Percentiles rank a stretch among this genome's conserved stretches.
These are phyloP conservation scores for Copsychus sechellarum DNA, from an alignment of 2,113 vertebrate genomes.

Conservation along the genomic window DNA sequence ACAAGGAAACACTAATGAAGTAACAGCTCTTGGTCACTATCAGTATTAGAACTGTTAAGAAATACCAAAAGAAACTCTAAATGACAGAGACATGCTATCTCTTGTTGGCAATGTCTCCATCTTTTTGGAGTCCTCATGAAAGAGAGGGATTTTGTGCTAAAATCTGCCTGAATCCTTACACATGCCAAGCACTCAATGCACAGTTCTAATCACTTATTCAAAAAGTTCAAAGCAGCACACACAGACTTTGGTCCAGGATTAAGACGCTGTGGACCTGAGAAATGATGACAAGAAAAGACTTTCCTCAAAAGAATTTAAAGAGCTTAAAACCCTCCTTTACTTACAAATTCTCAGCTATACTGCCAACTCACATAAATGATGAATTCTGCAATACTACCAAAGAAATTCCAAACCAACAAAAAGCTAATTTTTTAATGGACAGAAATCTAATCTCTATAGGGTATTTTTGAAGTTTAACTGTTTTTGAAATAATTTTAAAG, in stretches of 20 bases:
- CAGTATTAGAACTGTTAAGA: neutral
- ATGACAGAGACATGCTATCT: neutral
- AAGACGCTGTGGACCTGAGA: neutral
- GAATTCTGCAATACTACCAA: neutral
- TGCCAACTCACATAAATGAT: neutral
- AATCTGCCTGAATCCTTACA: neutral
- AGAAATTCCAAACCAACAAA: neutral
- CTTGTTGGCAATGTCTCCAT: neutral
- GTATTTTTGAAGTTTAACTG: neutral
- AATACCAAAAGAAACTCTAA: neutral
- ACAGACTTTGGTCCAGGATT: neutral
- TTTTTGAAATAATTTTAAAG: neutral
- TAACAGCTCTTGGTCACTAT: neutral
- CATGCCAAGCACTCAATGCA: neutral
- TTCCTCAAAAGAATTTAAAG: neutral
- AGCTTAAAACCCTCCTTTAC: neutral
- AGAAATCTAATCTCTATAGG: neutral
- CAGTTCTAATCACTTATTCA: neutral
- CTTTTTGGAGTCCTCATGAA: neutral
- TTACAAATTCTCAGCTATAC: neutral
- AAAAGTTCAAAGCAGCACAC: neutral
- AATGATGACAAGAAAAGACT: neutral
- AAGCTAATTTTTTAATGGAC: neutral
- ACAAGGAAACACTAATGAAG: neutral
- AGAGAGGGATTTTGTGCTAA: neutral